Percentiles rank a stretch among this genome's conserved stretches.
Evolutionary conservation across 2,888 invertebrate genomes (phyloP).

Genomic region (Drosophila prostipennis): DNA sequence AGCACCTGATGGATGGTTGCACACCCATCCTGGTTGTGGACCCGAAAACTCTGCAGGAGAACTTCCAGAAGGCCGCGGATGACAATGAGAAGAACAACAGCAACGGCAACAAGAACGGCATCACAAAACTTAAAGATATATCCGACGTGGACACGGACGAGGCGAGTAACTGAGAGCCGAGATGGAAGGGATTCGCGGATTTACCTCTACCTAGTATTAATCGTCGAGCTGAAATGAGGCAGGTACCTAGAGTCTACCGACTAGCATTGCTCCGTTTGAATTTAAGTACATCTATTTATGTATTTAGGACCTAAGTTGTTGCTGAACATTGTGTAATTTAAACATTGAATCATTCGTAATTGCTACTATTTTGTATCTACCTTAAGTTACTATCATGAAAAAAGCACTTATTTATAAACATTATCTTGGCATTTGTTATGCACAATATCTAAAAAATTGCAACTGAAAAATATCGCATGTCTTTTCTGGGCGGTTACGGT

Average conservation of each 20-base stretch:
- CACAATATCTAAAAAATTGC: constrained; percentile 43
- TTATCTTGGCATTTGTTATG: constrained; percentile 65
- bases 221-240: constrained; percentile 67
- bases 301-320: constrained; percentile 59
- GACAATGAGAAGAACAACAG: constrained; percentile 63
- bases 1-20: constrained; percentile 84
- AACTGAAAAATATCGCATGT: not conserved
- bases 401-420: constrained; percentile 69
- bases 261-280: constrained; percentile 50
- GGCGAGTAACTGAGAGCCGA: constrained; percentile 80
- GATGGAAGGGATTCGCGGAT: not conserved
- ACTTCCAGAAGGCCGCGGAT: constrained; percentile 81
- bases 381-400: constrained; percentile 51
- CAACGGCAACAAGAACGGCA: constrained; percentile 55
- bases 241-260: constrained; percentile 42
- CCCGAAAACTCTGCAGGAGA: constrained; percentile 80
- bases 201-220: constrained; percentile 58
- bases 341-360: constrained; percentile 54
- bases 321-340: constrained; percentile 58
- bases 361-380: constrained; percentile 43
- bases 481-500: not conserved
- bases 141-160: constrained; percentile 83
- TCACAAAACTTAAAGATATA: constrained; percentile 77
- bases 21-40: constrained; percentile 84
- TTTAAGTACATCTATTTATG: constrained; percentile 57